Evolutionary conservation across 2,797 vertebrate species (phyloP).

Genomic region (Acanthis flammea): DNA sequence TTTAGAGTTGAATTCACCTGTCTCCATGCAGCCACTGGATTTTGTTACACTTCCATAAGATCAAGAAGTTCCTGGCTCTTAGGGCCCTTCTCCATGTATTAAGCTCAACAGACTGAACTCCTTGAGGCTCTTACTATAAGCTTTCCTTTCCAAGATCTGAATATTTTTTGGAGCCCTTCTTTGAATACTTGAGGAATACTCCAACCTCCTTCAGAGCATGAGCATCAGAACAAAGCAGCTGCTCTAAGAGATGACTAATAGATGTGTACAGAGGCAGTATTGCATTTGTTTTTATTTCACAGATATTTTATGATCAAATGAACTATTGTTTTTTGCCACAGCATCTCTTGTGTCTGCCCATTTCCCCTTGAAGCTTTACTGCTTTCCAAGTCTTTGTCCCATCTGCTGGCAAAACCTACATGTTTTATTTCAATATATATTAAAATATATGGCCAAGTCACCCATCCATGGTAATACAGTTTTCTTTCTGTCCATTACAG

Average conservation of each 20-base stretch:
- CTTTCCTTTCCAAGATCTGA: not conserved
- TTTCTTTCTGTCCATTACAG: not conserved
- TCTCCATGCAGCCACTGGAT: not conserved
- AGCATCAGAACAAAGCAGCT: not conserved
- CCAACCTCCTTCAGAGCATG: not conserved
- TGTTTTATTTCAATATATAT: not conserved
- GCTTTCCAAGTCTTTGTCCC: not conserved
- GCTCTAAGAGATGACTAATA: not conserved
- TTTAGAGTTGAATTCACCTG: not conserved
- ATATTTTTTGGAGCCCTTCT: not conserved
- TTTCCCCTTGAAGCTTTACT: not conserved
- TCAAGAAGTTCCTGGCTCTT: not conserved
- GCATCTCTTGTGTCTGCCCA: not conserved
- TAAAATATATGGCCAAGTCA: not conserved
- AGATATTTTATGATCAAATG: not conserved
- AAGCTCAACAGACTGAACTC: not conserved
- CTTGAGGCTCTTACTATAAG: not conserved
- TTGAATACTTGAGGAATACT: not conserved
- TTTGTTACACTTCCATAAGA: not conserved
- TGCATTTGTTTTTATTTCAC: not conserved
- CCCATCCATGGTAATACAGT: not conserved
- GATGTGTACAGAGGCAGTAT: not conserved
- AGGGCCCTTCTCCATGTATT: not conserved
- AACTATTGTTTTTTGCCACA: not conserved
- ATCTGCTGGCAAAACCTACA: not conserved